phyloP scores from a whole-genome alignment of 1,140 invertebrate species.

The Bombus sylvicola region DNA sequence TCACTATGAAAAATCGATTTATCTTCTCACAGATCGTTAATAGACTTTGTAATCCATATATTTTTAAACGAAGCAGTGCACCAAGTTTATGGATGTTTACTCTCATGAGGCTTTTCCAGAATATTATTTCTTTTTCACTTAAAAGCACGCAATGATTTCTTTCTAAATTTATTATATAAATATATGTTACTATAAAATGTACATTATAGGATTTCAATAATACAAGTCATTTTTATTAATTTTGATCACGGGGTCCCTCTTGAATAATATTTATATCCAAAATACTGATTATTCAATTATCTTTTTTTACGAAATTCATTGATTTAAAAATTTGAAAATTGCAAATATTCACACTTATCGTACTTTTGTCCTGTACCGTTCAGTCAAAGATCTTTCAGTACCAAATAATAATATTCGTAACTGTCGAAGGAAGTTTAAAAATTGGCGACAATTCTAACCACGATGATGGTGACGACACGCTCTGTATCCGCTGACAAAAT shows the following conservation, averaged over 20 bases:
- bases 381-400: background rate
- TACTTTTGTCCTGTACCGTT: background rate
- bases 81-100: background rate
- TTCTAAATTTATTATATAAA: too few species aligned
- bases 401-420: background rate
- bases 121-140: background rate
- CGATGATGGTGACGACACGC: slow-evolving; percentile 33
- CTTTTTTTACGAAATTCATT: too few species aligned
- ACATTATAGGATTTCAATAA: too few species aligned
- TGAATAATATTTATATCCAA: too few species aligned
- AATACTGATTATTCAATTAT: too few species aligned
- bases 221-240: too few species aligned
- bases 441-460: slow-evolving; percentile 25
- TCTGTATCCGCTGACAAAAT: slow-evolving; percentile 26
- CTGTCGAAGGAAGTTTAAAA: background rate
- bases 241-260: too few species aligned
- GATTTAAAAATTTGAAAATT: too few species aligned
- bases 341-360: background rate
- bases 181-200: too few species aligned
- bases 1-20: background rate
- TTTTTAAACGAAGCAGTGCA: background rate
- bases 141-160: too few species aligned
- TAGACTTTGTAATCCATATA: background rate
- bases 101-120: background rate
- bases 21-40: background rate